Percentiles rank a stretch among this genome's conserved stretches.
These are phyloP conservation scores for Xyliphius kryptos DNA, from an alignment of 2,113 vertebrate species.

Conservation along the genomic window DNA sequence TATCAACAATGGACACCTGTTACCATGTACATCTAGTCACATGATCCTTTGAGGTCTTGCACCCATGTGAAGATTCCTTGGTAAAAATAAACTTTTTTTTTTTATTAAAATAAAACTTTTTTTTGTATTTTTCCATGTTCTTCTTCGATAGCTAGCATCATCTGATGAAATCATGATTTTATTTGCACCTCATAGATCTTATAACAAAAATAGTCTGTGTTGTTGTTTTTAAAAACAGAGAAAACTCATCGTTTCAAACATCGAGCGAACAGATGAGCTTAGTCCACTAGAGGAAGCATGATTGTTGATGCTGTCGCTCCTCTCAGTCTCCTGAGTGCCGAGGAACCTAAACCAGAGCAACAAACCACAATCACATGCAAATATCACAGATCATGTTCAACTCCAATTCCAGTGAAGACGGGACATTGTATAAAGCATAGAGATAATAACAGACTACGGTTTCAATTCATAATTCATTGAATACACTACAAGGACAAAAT, in stretches of 20 bases:
- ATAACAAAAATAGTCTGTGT: constrained; percentile 93
- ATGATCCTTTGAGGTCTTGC: constrained; percentile 73
- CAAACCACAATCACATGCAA: constrained; percentile 45
- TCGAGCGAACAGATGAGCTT: constrained; percentile 86
- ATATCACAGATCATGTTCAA: background rate
- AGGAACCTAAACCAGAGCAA: constrained; percentile 67
- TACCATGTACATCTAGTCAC: constrained; percentile 81
- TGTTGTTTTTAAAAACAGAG: constrained; percentile 87
- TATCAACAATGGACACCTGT: constrained; percentile 74
- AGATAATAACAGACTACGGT: too few relatives aligned
- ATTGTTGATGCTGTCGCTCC: constrained; percentile 85
- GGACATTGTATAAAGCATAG: too few relatives aligned
- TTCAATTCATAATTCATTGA: too few relatives aligned
- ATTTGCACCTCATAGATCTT: constrained; percentile 90
- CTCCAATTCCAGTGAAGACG: background rate
- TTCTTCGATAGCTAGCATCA: constrained; percentile 76
- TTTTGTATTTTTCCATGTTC: constrained; percentile 50
- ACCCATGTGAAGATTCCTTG: constrained; percentile 70
- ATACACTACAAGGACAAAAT: too few relatives aligned
- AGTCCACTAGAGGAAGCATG: constrained; percentile 86
- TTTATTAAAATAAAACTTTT: constrained; percentile 97
- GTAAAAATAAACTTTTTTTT: constrained; percentile 80
- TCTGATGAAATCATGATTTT: constrained; percentile 82
- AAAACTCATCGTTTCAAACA: constrained; percentile 83
- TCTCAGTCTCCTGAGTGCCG: constrained; percentile 65